phyloP scores from a whole-genome alignment of 2,797 vertebrate species.

The Urosaurus nigricauda region DNA sequence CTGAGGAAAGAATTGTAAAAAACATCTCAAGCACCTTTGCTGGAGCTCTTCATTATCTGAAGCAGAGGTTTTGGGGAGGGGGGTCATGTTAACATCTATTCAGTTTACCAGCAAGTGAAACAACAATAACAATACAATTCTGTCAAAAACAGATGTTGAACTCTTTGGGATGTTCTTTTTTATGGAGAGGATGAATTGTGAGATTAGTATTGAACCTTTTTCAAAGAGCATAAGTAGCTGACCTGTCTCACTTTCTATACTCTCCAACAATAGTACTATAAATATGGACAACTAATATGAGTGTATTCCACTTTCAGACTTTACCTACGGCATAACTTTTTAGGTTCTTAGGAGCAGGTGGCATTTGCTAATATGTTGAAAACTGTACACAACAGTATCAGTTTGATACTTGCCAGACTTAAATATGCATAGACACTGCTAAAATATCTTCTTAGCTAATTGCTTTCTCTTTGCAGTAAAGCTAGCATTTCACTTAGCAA shows the following conservation, averaged over 20 bases:
- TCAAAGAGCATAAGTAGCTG: neutral
- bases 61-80: neutral
- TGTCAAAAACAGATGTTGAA: constrained; percentile 11
- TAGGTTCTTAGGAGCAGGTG: neutral
- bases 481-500: neutral
- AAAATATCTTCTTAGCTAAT: neutral
- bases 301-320: neutral
- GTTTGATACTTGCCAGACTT: neutral
- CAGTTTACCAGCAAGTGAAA: neutral
- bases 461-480: neutral
- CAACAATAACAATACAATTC: neutral
- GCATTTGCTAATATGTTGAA: neutral
- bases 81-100: neutral
- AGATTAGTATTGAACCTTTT: constrained; percentile 1
- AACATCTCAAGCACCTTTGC: neutral
- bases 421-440: no score
- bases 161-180: neutral
- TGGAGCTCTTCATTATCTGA: neutral
- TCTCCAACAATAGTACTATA: neutral
- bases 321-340: neutral
- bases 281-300: neutral
- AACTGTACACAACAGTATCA: neutral
- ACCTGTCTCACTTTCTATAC: neutral
- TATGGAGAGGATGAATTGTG: neutral
- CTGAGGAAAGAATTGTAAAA: neutral